A percentile compares a stretch with the other conserved stretches of the same genome.
Conservation (phyloP, 2,888 invertebrate genomes). For the Sepiola atlantica region DNA sequence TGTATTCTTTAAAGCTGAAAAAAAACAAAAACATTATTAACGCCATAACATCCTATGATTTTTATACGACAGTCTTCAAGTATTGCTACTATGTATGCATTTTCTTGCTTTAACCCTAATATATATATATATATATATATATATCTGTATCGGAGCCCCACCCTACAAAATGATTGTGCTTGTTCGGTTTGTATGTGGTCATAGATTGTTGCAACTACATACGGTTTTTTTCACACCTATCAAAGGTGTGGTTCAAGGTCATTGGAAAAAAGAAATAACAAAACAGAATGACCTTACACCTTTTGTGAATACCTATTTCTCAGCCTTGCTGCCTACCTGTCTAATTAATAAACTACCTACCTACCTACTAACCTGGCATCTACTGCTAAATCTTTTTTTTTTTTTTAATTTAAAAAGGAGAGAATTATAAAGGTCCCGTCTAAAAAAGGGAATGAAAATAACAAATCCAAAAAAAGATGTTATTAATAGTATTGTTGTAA, state of each 20-base stretch:
- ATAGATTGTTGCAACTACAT: conserved; percentile 16
- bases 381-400: background rate
- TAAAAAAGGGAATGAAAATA: background rate
- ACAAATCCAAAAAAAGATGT: background rate
- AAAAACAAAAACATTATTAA: background rate
- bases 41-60: conserved; percentile 13
- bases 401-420: background rate
- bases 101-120: background rate
- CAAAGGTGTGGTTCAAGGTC: background rate
- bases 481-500: background rate
- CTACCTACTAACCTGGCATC: background rate
- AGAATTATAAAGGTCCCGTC: background rate
- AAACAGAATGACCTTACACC: background rate
- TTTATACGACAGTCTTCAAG: conserved; percentile 8
- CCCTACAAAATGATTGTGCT: background rate
- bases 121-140: background rate
- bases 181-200: background rate
- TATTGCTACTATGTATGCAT: conserved; percentile 10
- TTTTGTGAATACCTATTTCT: background rate
- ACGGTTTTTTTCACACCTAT: background rate
- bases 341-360: background rate
- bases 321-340: background rate
- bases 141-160: background rate
- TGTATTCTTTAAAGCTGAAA: background rate
- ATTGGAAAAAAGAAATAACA: background rate